Percentiles rank a stretch among this genome's conserved stretches.
Conservation (phyloP, 2,797 vertebrate species). For the Chaetodon trifasciatus region DNA sequence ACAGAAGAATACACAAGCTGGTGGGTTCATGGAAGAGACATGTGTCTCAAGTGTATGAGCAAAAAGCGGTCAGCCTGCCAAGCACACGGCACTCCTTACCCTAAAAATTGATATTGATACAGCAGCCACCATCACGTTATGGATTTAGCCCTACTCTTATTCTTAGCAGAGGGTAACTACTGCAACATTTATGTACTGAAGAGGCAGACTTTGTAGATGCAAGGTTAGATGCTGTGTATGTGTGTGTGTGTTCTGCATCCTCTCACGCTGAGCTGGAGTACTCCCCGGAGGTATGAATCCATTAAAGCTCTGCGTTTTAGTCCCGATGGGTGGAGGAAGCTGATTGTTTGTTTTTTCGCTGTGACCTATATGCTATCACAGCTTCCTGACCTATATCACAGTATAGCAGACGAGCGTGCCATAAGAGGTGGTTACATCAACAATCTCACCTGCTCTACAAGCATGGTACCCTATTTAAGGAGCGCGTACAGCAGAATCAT, state of each 20-base stretch:
- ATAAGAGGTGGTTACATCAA: slow-evolving; percentile 23
- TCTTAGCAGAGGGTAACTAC: slow-evolving; percentile 18
- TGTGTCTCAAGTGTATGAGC: slow-evolving; percentile 26
- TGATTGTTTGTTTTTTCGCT: slow-evolving; percentile 56
- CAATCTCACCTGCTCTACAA: slow-evolving; percentile 45
- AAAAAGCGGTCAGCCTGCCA: slow-evolving; percentile 22
- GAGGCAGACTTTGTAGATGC: slow-evolving; percentile 10
- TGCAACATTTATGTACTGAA: slow-evolving; percentile 25
- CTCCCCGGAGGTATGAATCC: slow-evolving; percentile 68
- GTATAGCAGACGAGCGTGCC: slow-evolving; percentile 20
- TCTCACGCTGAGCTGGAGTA: slow-evolving; percentile 44
- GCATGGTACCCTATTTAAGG: slow-evolving; percentile 31
- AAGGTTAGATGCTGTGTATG: slow-evolving; percentile 19
- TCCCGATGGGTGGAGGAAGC: slow-evolving; percentile 53
- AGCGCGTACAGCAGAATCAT: slow-evolving; percentile 1
- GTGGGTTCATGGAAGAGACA: slow-evolving; percentile 14
- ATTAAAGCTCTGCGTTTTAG: slow-evolving; percentile 54
- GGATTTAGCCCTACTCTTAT: slow-evolving; percentile 24
- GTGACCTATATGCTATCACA: slow-evolving; percentile 61
- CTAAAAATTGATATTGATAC: slow-evolving; percentile 25
- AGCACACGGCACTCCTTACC: neutral
- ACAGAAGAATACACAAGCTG: neutral
- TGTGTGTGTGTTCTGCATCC: slow-evolving; percentile 46
- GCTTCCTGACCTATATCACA: slow-evolving; percentile 63
- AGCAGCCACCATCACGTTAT: slow-evolving; percentile 19